Percentiles rank a stretch among this genome's conserved stretches.
Evolutionary conservation across 2,113 vertebrate species (phyloP).

Genomic region (Nicator chloris): DNA sequence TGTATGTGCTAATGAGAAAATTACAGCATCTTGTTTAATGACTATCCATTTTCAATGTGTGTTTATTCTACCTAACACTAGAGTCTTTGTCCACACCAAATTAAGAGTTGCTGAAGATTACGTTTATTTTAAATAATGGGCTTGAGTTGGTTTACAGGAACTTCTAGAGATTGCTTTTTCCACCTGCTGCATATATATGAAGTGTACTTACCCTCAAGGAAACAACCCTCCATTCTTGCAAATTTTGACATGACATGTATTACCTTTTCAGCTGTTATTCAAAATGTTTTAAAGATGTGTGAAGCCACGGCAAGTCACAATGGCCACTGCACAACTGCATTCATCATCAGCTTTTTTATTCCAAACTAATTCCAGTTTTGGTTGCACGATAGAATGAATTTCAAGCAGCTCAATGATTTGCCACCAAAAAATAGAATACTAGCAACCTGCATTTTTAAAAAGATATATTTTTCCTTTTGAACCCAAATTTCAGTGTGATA

Average conservation of each 20-base stretch:
- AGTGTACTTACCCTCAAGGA: neutral
- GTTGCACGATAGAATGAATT: neutral
- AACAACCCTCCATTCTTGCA: neutral
- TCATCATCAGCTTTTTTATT: neutral
- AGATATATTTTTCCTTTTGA: neutral
- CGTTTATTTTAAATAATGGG: neutral
- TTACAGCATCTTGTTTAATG: neutral
- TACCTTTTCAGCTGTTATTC: neutral
- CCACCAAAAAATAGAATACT: neutral
- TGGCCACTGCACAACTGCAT: fast-evolving
- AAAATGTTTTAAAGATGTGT: neutral
- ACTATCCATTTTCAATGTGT: neutral
- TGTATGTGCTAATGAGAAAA: neutral
- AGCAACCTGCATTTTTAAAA: neutral
- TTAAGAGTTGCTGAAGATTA: neutral
- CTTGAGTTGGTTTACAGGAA: neutral
- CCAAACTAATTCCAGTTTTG: neutral
- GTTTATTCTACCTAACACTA: neutral
- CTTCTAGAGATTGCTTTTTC: neutral
- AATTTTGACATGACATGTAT: neutral
- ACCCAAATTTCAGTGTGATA: neutral
- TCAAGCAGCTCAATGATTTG: neutral
- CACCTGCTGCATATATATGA: neutral
- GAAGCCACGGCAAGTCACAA: neutral
- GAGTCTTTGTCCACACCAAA: neutral